Base-by-base conservation (phyloP, 2,797 vertebrate species). In the Aulostomus chinensis region DNA sequence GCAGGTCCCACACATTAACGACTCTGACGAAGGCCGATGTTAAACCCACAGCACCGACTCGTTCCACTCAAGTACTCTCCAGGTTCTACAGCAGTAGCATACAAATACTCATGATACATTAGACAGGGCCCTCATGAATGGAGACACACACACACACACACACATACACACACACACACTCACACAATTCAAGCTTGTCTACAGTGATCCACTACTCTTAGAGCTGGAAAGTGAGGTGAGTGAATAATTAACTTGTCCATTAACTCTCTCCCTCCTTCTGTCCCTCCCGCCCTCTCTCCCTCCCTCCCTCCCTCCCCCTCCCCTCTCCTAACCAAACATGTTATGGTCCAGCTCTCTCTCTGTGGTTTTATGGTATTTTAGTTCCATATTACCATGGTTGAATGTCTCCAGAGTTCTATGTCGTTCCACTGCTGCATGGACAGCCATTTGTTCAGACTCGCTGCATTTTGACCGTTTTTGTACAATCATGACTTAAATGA, bases 191-290 rank as follows among this genome's bases (percentile, higher is more conserved):
- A 30, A 53, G 39, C 53, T 58, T 7, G 4, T 34, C 28, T 24
- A 36, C 60, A 62, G 34, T 0, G 5, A 46, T 24, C 16, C 14
- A 26, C 10, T 51, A n/a, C n/a, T n/a, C n/a, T n/a, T n/a, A n/a
- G n/a, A n/a, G n/a, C n/a, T n/a, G n/a, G n/a, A n/a, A n/a, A n/a
- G n/a, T n/a, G n/a, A n/a, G n/a, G n/a, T n/a, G n/a, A n/a, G 55
- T 52, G 43, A 67, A 67, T 73, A 55, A 66, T 58, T 67, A 47
- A 64, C 42, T 22, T 9, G 18, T 51, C 15, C 38, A 59, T 73
- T 65, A 49, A 11, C 25, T 29, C 25, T 21, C 21, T 26, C 30
- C 37, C 26, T 12, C 22, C 29, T 12, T n/a, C n/a, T n/a, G n/a
- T n/a, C n/a, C n/a, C n/a, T n/a, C n/a, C n/a, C n/a, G n/a, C n/a